Evolutionary conservation across 2,113 vertebrate species (phyloP).

Genomic region (Noctilio leporinus): DNA sequence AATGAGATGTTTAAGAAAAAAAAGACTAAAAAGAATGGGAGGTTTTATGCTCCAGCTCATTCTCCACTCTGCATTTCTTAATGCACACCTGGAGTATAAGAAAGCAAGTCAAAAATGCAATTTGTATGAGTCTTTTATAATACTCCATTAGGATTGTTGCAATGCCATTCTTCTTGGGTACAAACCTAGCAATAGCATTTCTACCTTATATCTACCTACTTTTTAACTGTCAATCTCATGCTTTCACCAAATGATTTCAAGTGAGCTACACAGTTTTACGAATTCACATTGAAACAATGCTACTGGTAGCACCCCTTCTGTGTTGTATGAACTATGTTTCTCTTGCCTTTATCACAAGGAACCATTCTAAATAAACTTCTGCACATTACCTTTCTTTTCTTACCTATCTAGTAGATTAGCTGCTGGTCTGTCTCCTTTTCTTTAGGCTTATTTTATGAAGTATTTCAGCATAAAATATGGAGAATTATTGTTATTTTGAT

Average conservation of each 20-base stretch:
- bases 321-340: not conserved
- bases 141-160: not conserved
- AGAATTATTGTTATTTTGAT: not conserved
- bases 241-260: not conserved
- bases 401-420: not conserved
- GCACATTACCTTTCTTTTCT: not conserved
- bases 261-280: not conserved
- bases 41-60: not conserved
- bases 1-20: not conserved
- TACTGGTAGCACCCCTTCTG: not conserved
- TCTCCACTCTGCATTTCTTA: not conserved
- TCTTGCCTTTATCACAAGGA: not conserved
- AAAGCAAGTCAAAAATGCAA: not conserved
- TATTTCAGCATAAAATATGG: not conserved
- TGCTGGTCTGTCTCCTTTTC: not conserved
- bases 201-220: not conserved
- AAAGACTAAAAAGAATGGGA: not conserved
- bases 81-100: not conserved
- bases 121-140: not conserved
- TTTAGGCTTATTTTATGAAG: not conserved
- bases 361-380: not conserved
- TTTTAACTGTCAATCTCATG: not conserved
- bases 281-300: not conserved
- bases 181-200: not conserved
- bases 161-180: not conserved